Evolutionary conservation across 92 coral and sea anemone species (phyloP), one percentile per base, ranked within the genome.

Genomic region (Zoanthus solanderi): DNA sequence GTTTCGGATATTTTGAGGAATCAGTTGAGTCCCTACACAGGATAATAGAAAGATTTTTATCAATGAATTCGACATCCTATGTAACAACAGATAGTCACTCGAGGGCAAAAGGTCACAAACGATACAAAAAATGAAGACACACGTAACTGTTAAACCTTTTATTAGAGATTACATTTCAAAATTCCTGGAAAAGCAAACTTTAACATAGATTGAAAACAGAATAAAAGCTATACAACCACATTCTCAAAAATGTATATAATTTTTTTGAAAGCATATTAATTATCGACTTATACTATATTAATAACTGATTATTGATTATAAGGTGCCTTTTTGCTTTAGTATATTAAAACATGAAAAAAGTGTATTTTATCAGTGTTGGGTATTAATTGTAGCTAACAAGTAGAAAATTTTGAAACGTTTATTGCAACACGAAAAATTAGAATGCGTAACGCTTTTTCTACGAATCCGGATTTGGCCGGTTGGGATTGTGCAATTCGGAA

Each of bases 61-160:
- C 86, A 5, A 61, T 61, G 56, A 81, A 81, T 81, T 81, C 76
- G 87, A 83, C 87, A 15, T 83, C 77, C 3, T 83, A 66, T 48
- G 56, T 83, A 28, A 53, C 50, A 66, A 29, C 78, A 75, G 87
- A 37, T 28, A 83, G 73, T 72, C 77, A 83, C 46, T 57, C 56
- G 77, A 83, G 73, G 77, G 87, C 50, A 75, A 83, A 67, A 56
- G 73, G 73, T 66, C 87, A 66, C 77, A 83, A 83, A 37, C 65
- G 78, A 76, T 83, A 83, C 18, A 23, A 66, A 66, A n/a, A 66
- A 23, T 12, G 72, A 66, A 66, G 32, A 66, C 72, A 66, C 72
- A 18, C 72, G 71, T 65, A 65, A 65, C 29, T 17, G 23, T 28
- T 18, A 18, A 8, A 67, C 34, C 32, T 67, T 67, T 67, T 67